Conservation (phyloP, 2,888 invertebrate species). For the Napeogenes sylphis region DNA sequence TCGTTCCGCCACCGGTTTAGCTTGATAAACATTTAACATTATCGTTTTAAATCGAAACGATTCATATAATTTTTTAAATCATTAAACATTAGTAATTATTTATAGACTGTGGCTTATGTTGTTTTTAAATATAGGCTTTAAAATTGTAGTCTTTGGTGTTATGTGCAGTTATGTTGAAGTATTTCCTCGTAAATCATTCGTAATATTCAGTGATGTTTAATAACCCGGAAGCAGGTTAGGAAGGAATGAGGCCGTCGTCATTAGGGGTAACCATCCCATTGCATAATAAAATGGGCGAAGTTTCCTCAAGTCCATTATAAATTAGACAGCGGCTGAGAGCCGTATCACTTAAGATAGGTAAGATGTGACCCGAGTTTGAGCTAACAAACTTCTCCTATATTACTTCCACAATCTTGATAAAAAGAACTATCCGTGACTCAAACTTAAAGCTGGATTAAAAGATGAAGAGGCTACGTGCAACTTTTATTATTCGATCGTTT, state of each 20-base stretch:
- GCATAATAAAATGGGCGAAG: slow-evolving; percentile 78
- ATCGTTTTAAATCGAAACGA: not conserved
- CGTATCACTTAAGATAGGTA: slow-evolving; percentile 77
- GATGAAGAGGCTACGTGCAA: slow-evolving; percentile 44
- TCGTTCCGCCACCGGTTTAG: slow-evolving; percentile 16
- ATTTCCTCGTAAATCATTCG: slow-evolving; percentile 40
- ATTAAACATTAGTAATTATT: no score
- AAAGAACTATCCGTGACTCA: slow-evolving; percentile 73
- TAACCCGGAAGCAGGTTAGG: slow-evolving; percentile 65
- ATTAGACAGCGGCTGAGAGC: slow-evolving; percentile 75
- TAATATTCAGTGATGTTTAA: slow-evolving; percentile 66
- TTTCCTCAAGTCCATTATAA: slow-evolving; percentile 78
- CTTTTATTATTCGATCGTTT: slow-evolving; percentile 41
- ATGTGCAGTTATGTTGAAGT: no score
- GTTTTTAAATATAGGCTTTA: no score
- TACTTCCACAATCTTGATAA: slow-evolving; percentile 71
- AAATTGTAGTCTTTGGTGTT: no score
- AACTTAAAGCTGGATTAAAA: slow-evolving; percentile 65
- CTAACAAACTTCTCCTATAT: slow-evolving; percentile 69
- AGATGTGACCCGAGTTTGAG: slow-evolving; percentile 73
- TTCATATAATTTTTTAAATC: slow-evolving; percentile 7
- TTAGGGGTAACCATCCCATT: slow-evolving; percentile 76
- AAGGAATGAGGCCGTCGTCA: slow-evolving; percentile 71
- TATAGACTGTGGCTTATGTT: no score
- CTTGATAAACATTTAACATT: slow-evolving; percentile 27